Percentiles rank a stretch among this genome's conserved stretches.
Evolutionary conservation across 2,113 vertebrate genomes (phyloP).

Genomic region (Sinocyclocheilus rhinocerous): DNA sequence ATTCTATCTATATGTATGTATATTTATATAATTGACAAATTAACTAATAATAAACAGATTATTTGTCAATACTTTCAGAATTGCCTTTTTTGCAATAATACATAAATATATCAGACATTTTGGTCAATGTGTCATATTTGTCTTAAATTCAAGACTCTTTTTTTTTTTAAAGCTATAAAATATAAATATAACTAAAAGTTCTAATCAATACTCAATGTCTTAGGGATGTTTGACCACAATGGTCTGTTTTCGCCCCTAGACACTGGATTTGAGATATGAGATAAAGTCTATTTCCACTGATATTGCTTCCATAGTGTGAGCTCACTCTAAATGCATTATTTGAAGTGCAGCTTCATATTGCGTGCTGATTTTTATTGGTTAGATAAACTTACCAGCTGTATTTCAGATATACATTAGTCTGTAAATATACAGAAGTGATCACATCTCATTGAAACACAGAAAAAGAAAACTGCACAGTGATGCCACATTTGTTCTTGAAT

Average conservation of each 20-base stretch:
- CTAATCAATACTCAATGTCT: background rate
- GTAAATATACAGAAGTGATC: background rate
- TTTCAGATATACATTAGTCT: background rate
- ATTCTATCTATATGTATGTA: too few relatives aligned
- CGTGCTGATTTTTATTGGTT: conserved; percentile 7
- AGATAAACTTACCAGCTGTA: conserved; percentile 22
- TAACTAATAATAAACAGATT: background rate
- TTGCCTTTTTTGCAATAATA: too few relatives aligned
- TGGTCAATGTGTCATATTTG: background rate
- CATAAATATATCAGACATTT: too few relatives aligned
- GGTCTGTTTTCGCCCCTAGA: conserved; percentile 6
- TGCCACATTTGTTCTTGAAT: conserved; percentile 1
- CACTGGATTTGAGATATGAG: background rate
- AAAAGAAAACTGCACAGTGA: background rate
- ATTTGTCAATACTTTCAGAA: background rate
- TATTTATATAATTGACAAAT: too few relatives aligned
- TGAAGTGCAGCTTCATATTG: conserved; percentile 15
- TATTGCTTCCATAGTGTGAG: conserved; percentile 21
- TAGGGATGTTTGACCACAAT: background rate
- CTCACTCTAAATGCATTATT: conserved; percentile 5
- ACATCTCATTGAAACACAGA: background rate
- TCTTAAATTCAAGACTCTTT: background rate
- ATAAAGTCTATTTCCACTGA: conserved; percentile 13
- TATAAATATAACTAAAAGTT: background rate
- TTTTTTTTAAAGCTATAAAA: background rate